Evolutionary conservation across 1,140 invertebrate genomes (phyloP), one percentile per base, ranked within the genome.

Genomic region (Drosophila obscura): DNA sequence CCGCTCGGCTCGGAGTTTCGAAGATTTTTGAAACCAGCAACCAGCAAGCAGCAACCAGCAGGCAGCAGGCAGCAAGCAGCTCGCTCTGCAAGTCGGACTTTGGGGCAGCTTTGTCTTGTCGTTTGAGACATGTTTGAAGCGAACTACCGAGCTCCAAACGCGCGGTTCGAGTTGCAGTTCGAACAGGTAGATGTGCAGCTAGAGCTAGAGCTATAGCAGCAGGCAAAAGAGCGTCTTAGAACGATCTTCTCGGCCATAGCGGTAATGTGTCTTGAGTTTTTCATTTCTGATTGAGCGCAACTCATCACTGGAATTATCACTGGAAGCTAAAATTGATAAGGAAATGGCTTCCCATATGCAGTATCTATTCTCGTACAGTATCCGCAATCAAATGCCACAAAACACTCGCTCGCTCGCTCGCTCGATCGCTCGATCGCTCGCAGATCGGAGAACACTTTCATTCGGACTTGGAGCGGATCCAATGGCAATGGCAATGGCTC

Each of bases 51-150:
- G 61, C 15, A 69, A 41, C 61, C 52, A 78, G 71, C 73, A 75
- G 71, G 63, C 76, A 84, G 85, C 77, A 77, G 67, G 68, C 65
- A 58, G 61, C 16, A 69, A 41, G 58, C 52, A 58, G 61, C 16
- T 46, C 59, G 67, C 74, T 85, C 82, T 78, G 82, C 82, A 85
- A 85, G 78, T 75, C 77, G 28, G 78, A 49, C 82, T 85, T 85
- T 87, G 83, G 74, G 68, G 52, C 65, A 61, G 61, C 60, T 65
- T 62, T 49, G 73, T 66, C 74, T 62, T 46, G 73, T 66, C 74
- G 82, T 87, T 85, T 85, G 74, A 87, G 82, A 35, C 78, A 67
- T 49, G 82, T 85, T 85, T 78, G 80, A 83, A 43, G 61, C 46
- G 50, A 46, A 35, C 53, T 39, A 83, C 62, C 75, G 67, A 73